These are phyloP conservation scores for Ochropleura leucogaster DNA, from an alignment of 2,888 invertebrate species.

Conservation along the genomic window DNA sequence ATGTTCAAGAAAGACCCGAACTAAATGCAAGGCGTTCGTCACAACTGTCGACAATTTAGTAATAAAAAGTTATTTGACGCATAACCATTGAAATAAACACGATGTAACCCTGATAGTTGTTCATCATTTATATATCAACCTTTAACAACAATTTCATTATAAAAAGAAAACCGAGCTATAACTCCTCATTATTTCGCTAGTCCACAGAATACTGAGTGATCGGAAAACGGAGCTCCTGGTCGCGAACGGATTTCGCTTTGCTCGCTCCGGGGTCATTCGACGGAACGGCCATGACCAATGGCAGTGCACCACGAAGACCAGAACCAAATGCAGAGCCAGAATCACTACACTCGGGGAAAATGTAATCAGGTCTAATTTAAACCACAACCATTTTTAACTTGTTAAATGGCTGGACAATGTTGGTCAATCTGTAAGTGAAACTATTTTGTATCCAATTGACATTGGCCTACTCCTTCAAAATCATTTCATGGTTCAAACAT, in stretches of 20 bases:
- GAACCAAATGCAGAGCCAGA: slow-evolving; percentile 68
- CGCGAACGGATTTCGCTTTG: slow-evolving; percentile 63
- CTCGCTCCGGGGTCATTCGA: slow-evolving; percentile 59
- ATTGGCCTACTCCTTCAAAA: neutral
- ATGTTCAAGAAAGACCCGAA: slow-evolving; percentile 68
- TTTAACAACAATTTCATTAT: neutral
- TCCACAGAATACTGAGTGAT: too few relatives aligned
- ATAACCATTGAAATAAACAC: slow-evolving; percentile 49
- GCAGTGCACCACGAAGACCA: slow-evolving; percentile 70
- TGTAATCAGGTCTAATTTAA: slow-evolving; percentile 45
- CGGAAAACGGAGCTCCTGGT: slow-evolving; percentile 48
- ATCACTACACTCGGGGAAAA: slow-evolving; percentile 60
- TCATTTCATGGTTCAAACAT: neutral
- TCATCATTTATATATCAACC: neutral
- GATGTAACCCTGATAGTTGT: neutral
- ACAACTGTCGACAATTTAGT: slow-evolving; percentile 61
- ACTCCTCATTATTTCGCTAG: neutral
- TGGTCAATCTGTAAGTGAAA: neutral
- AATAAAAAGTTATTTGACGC: slow-evolving; percentile 55
- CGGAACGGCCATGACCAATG: slow-evolving; percentile 64
- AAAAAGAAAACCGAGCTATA: neutral
- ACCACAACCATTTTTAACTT: slow-evolving; percentile 56
- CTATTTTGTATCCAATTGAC: neutral
- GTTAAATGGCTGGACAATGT: neutral
- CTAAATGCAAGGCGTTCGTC: slow-evolving; percentile 64